These are phyloP conservation scores for Decapterus maruadsi DNA, from an alignment of 2,797 vertebrate species.

Conservation along the genomic window DNA sequence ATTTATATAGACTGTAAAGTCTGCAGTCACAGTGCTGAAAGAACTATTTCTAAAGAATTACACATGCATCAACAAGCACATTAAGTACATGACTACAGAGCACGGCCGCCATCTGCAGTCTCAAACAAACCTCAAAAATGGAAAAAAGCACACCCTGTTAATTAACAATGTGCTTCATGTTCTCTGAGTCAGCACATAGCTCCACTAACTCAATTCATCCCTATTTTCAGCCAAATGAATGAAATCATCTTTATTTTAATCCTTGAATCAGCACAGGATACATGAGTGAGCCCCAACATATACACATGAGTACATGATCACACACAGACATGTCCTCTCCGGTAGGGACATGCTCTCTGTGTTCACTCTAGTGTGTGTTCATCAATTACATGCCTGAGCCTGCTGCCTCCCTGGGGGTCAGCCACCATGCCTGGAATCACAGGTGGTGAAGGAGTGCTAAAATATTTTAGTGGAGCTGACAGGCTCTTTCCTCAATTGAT, in stretches of 20 bases:
- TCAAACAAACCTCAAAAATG: neutral
- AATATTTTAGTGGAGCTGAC: conserved; percentile 18
- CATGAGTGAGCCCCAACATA: conserved; percentile 3
- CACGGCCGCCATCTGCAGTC: neutral
- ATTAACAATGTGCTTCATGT: conserved; percentile 15
- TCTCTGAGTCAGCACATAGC: neutral
- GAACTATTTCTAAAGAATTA: neutral
- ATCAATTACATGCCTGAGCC: conserved; percentile 58
- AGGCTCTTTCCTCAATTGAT: neutral
- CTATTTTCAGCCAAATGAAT: neutral
- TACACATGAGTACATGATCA: neutral
- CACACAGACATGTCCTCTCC: conserved; percentile 11
- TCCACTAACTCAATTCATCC: neutral
- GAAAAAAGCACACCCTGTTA: neutral
- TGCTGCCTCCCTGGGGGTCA: conserved; percentile 30
- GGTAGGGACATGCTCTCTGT: conserved; percentile 34
- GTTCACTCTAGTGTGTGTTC: conserved; percentile 56
- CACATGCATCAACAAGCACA: neutral
- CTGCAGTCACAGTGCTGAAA: neutral
- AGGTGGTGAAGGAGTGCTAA: conserved; percentile 18
- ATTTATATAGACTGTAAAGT: neutral
- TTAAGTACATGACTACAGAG: neutral
- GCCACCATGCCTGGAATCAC: conserved; percentile 27
- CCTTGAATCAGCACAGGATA: conserved; percentile 22
- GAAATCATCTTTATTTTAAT: neutral